These are phyloP conservation scores for Holothuria glaberrima DNA, from an alignment of 35 echinoderm and acorn worm genomes.

Conservation along the genomic window DNA sequence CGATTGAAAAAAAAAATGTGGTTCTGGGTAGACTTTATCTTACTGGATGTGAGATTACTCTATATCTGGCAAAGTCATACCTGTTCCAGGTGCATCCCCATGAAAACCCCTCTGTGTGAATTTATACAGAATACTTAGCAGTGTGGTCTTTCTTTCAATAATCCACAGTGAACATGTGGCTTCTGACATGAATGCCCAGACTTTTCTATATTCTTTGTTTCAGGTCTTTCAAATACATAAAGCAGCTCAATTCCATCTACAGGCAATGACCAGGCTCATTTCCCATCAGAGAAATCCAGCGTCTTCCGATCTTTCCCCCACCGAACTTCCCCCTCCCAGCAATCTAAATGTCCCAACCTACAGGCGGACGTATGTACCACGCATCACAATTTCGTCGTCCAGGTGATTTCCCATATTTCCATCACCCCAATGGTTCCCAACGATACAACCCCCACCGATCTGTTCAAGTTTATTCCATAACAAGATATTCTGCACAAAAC, in stretches of 20 bases:
- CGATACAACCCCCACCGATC: slow-evolving; percentile 53
- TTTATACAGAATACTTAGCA: too few relatives aligned
- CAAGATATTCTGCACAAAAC: slow-evolving; percentile 41
- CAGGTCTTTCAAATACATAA: slow-evolving; percentile 53
- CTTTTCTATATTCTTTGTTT: not conserved
- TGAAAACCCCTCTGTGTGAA: too few relatives aligned
- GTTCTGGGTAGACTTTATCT: too few relatives aligned
- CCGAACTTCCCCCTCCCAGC: not conserved
- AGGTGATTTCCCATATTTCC: slow-evolving; percentile 51
- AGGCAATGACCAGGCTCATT: slow-evolving; percentile 58
- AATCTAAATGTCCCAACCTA: slow-evolving; percentile 52
- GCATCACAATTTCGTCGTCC: slow-evolving; percentile 62
- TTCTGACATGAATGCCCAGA: not conserved
- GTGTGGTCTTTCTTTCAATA: too few relatives aligned
- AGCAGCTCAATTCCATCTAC: slow-evolving; percentile 45
- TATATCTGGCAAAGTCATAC: too few relatives aligned
- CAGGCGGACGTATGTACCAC: slow-evolving; percentile 58
- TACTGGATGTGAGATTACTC: too few relatives aligned
- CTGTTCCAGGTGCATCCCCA: too few relatives aligned
- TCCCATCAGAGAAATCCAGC: slow-evolving; percentile 5
- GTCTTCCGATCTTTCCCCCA: not conserved
- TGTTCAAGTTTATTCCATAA: slow-evolving; percentile 60
- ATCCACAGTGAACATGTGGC: too few relatives aligned
- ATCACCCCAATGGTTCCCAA: slow-evolving; percentile 22
- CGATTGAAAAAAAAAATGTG: too few relatives aligned